Base-by-base conservation (phyloP, 1,140 invertebrate species). In the Tribolium castaneum region DNA sequence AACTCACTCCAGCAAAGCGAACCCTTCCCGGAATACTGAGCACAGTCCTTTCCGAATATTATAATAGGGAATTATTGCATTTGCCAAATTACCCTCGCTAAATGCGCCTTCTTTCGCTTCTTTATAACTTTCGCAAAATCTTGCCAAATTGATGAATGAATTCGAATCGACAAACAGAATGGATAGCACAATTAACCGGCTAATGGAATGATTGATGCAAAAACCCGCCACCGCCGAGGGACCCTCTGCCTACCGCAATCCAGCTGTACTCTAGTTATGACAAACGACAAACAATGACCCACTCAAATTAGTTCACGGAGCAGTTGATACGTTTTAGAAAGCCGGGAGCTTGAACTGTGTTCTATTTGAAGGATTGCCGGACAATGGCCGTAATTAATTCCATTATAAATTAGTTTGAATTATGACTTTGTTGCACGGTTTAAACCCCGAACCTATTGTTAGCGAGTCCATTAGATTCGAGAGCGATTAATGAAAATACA, bases 171-270 rank as follows among this genome's bases (percentile, higher is more conserved):
- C 82, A 83, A 82, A 83, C 82, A 82, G 80, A 83, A 82, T 82
- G 82, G 80, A 82, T 83, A 80, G 82, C 82, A 80, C 82, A 83
- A 83, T 83, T 83, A 83, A 83, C 80, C 81, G 75, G 78, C 74
- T 83, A 83, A 83, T 83, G 79, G 82, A 82, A 83, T 83, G 82
- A 83, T 83, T 83, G 82, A 83, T 83, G 80, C 79, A 81, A 80
- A 77, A 75, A 70, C 35, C 10, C 19, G 72, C 30, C 49, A 54
- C 56, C 39, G 22, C 35, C 30, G 56, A 25, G 74, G 74, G 52
- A 75, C n/a, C 12, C 39, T 35, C n/a, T 16, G 12, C 62, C 30
- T 35, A 70, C 39, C 39, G 12, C 62, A 39, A 25, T 66, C 22
- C 30, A 45, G 13, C 39, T 6, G 52, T 25, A 34, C 7, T 25